Base-by-base conservation (phyloP, 1,140 invertebrate genomes). In the Saccostrea echinata region DNA sequence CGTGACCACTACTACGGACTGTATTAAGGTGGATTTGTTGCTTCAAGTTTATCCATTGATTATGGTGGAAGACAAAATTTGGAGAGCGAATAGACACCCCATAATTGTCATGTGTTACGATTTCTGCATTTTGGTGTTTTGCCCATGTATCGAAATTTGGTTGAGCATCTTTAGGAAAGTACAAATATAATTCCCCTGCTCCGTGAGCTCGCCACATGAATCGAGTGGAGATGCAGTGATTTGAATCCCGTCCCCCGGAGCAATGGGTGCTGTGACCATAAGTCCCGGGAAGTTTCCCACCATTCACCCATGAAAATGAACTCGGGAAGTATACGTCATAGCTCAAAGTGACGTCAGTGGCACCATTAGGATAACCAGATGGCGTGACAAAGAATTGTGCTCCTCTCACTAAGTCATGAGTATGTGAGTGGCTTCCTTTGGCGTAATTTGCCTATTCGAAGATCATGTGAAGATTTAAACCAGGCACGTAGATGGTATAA, bases 251-350 rank as follows among this genome's bases (percentile, higher is more conserved):
- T 3, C 90, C 88, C 0, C 90, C 92, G 9, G 91, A 91, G 55
- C 91, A 92, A 1, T 85, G 84, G n/a, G 86, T 71, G 3, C 43
- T 53, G 8, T 91, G 90, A 12, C 91, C 90, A 33, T 84, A 92
- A 3, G 91, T 55, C 18, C 92, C 92, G 2, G 92, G 92, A 3
- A 93, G 88, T 64, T 93, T 93, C 3, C 92, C 92, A 1, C 92
- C 92, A 16, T 61, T 82, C 13, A 90, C 86, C 88, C 90, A 93
- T 16, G 89, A 86, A 82, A 93, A 91, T 35, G 82, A 90, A 13
- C 85, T 53, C 18, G 64, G 57, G 64, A 93, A 92, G 57, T 90
- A 92, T 1, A 93, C 89, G 30, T 92, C 84, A 80, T 90, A 90
- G 52, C 86, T 87, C n/a, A 91, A 71, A 4, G 86, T 89, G 27